Base-by-base conservation (phyloP, 1,140 invertebrate species). In the Diuraphis noxia region DNA sequence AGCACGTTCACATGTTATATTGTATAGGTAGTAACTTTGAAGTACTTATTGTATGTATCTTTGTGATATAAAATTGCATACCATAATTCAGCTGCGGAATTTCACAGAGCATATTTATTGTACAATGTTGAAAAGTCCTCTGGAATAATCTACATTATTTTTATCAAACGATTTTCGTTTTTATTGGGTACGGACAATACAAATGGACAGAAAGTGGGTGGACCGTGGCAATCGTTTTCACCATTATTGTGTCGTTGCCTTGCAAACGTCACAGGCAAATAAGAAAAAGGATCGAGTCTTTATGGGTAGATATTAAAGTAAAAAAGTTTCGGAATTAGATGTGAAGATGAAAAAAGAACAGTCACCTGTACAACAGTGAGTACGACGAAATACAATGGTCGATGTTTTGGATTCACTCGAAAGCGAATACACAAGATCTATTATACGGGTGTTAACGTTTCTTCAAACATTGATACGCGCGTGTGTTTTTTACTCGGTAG, bases 21-120 rank as follows among this genome's bases (percentile, higher is more conserved):
- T 72, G 56, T 72, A 72, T 17, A 72, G 56, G 56, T 72, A 72
- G 30, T 72, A 72, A 72, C 56, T 72, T 72, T 72, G 56, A 72
- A 72, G 30, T n/a, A 72, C 56, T 72, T n/a, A 72, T 13, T 72
- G 13, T n/a, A 72, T 72, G 30, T 72, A 72, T 72, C 56, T 72
- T 72, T 72, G 56, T 72, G 56, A 72, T 72, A 72, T 72, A 72
- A 72, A 72, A 72, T 72, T 72, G 56, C 56, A 72, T n/a, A 72
- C 56, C 13, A 72, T 72, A 72, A 72, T 72, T 72, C 56, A 72
- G 56, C 79, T 4, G 21, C 7, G 23, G 79, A 81, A 81, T 81
- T 81, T 81, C 79, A 9, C 9, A 81, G 30, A 38, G 36, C 40
- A 17, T 38, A 41, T 82, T 40, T 82, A 41, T 41, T 82, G 40